Conservation (phyloP, 1,140 invertebrate genomes). For the Epicauta chinensis region DNA sequence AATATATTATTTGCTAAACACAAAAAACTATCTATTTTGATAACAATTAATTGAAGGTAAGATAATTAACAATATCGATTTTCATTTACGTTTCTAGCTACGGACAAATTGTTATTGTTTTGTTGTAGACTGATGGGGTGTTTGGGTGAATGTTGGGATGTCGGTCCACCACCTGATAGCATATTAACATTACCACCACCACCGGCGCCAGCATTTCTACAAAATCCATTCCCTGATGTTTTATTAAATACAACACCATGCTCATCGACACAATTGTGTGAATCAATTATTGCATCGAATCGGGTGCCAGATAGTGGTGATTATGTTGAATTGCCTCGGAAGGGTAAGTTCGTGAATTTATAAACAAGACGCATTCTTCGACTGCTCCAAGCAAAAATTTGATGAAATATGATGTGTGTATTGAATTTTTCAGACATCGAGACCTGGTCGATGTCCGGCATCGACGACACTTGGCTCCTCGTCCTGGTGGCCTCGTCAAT, state of each 20-base stretch:
- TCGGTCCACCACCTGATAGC: conserved; percentile 72
- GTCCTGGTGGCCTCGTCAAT: conserved; percentile 72
- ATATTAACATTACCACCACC: conserved; percentile 76
- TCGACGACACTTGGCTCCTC: conserved; percentile 75
- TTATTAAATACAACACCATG: conserved; percentile 48
- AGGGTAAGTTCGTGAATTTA: conserved; percentile 48
- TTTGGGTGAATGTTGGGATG: conserved; percentile 55
- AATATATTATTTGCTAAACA: background rate
- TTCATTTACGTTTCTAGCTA: too few species aligned
- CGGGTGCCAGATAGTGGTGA: conserved; percentile 51
- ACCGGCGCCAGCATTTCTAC: conserved; percentile 65
- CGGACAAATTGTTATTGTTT: background rate
- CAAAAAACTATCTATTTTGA: background rate
- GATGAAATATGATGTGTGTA: too few species aligned
- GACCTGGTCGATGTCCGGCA: conserved; percentile 41
- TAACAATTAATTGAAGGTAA: background rate
- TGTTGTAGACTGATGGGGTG: conserved; percentile 32
- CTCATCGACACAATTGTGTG: conserved; percentile 40
- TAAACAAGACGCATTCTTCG: too few species aligned
- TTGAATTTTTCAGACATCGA: conserved; percentile 32
- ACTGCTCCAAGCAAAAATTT: too few species aligned
- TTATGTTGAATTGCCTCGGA: conserved; percentile 65
- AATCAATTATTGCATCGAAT: conserved; percentile 24
- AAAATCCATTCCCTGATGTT: conserved; percentile 42
- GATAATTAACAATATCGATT: conserved; percentile 3